Conservation (phyloP, 2,797 vertebrate genomes). For the Gymnoscopelus microlampas region DNA sequence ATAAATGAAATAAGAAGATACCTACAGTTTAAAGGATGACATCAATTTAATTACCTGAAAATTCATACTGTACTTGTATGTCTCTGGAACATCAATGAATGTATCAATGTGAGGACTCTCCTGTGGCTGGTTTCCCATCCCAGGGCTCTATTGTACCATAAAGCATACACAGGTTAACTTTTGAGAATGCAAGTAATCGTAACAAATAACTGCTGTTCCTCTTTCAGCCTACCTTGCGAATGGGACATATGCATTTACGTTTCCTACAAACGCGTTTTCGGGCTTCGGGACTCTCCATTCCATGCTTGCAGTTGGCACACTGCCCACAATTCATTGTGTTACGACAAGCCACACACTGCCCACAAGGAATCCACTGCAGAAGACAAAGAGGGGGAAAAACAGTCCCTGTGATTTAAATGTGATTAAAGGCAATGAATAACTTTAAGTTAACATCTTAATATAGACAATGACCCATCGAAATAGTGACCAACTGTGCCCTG, state of each 20-base stretch:
- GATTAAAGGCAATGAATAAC: too few relatives aligned
- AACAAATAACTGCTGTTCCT: not conserved
- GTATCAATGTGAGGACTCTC: conserved; percentile 31
- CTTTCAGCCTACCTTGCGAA: conserved; percentile 71
- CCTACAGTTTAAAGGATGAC: not conserved
- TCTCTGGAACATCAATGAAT: conserved; percentile 42
- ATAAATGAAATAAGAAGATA: too few relatives aligned
- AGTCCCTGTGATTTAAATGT: too few relatives aligned
- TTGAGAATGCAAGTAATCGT: not conserved
- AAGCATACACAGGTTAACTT: not conserved
- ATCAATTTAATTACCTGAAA: conserved; percentile 48
- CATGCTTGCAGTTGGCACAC: conserved; percentile 85
- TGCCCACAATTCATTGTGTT: conserved; percentile 85
- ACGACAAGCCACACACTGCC: conserved; percentile 86
- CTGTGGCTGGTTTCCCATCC: conserved; percentile 25
- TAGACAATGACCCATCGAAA: too few relatives aligned
- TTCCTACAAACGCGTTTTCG: conserved; percentile 75
- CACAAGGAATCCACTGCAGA: conserved; percentile 87
- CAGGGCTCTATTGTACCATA: conserved; percentile 40
- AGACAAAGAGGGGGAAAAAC: conserved; percentile 8
- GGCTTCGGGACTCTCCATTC: conserved; percentile 62
- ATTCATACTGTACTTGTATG: conserved; percentile 57
- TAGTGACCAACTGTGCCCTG: too few relatives aligned
- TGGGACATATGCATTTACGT: conserved; percentile 80
- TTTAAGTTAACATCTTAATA: too few relatives aligned